Base-by-base conservation (phyloP, 2,797 vertebrate species). In the Gymnodraco acuticeps region DNA sequence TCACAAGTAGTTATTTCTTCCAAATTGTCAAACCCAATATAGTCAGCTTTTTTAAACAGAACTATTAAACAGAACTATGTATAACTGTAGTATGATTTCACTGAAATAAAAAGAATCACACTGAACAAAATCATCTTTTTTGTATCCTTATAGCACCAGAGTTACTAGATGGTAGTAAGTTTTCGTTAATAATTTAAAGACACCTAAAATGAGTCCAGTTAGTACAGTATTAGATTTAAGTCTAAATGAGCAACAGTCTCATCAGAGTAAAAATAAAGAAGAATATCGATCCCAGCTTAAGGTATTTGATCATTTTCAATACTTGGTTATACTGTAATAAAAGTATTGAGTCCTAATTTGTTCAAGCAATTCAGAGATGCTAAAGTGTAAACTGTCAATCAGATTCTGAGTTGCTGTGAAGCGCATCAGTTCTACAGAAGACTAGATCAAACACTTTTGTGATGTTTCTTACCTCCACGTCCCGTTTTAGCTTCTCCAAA, bases 401-500 rank as follows among this genome's bases (percentile, higher is more conserved):
- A 27, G 27, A 27, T 27, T 27, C 27, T 27, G 27, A 27, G n/a
- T 19, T 50, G 11, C n/a, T 55, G 13, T 53, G 15, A 55, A 31
- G 6, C 10, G 38, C 9, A 62, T 61, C 33, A 20, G 9, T 19
- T 64, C 15, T 23, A 16, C 14, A 54, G 48, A 23, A 15, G 23
- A 31, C n/a, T 0, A 15, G 7, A 48, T 47, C 2, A 65, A 20
- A 58, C 31, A 62, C n/a, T 54, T 31, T 17, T 0, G 38, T 53
- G 15, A 66, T 0, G 17, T 16, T 31, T 46, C 56, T 78, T 67
- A 98, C 97, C 96, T 98, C 97, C 9, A 98, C 97, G 0, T 98
- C 97, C 70, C 96, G 90, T 92, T 97, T 98, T 94, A 98, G 93
- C 85, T 98, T 98, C 52, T 98, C 97, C 54, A 98, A 89, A 83